Conservation (phyloP, 1,140 invertebrate species). For the Carposina sasakii region DNA sequence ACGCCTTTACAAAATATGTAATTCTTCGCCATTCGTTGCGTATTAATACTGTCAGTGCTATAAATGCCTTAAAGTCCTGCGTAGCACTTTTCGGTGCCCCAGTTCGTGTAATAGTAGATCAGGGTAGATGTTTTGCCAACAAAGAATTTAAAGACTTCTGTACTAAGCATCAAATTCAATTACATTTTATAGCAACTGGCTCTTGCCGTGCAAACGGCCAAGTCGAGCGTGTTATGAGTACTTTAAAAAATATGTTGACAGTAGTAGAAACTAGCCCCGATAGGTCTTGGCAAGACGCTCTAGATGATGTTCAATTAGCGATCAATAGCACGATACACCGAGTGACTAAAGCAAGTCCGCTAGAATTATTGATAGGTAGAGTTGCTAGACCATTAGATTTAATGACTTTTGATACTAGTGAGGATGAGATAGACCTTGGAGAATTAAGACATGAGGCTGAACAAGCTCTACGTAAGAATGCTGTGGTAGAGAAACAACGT, state of each 20-base stretch:
- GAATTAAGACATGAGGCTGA: neutral
- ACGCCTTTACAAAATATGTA: conserved; percentile 26
- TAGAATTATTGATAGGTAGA: conserved; percentile 33
- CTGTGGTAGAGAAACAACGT: conserved; percentile 22
- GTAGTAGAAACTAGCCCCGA: conserved; percentile 2
- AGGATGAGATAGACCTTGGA: neutral
- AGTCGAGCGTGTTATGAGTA: conserved; percentile 1
- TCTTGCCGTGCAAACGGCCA: conserved; percentile 21
- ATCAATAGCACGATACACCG: conserved; percentile 20
- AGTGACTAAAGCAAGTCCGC: conserved; percentile 26
- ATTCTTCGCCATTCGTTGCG: conserved; percentile 14
- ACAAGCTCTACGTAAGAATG: neutral
- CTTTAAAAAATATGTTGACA: conserved; percentile 34
- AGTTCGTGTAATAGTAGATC: neutral
- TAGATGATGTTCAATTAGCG: conserved; percentile 32
- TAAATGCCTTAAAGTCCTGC: neutral
- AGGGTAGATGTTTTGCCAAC: neutral
- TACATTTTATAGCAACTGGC: conserved; percentile 25
- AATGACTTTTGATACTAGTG: conserved; percentile 13
- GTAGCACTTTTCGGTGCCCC: neutral
- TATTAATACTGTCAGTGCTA: neutral
- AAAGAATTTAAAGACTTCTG: conserved; percentile 29
- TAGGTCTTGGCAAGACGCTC: conserved; percentile 25
- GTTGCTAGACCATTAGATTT: conserved; percentile 30
- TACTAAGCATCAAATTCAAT: conserved; percentile 12